Evolutionary conservation across 2,113 vertebrate genomes (phyloP).

Genomic region (Elgaria multicarinata): DNA sequence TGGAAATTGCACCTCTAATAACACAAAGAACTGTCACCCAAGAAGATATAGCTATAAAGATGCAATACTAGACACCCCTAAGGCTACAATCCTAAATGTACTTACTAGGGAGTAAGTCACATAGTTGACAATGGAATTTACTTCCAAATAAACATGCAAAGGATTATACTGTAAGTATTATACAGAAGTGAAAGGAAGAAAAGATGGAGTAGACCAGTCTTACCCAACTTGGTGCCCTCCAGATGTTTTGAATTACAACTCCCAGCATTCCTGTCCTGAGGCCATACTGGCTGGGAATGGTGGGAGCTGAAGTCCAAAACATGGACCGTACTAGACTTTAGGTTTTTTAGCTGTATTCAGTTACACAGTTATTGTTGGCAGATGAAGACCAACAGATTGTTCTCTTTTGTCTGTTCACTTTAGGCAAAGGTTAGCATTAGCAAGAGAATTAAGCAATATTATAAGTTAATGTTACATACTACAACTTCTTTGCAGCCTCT

Average conservation of each 20-base stretch:
- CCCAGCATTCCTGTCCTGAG: too few relatives aligned
- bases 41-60: neutral
- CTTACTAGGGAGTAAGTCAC: neutral
- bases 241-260: too few relatives aligned
- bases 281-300: neutral
- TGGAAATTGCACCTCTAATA: neutral
- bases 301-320: neutral
- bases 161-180: neutral
- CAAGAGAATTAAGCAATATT: neutral
- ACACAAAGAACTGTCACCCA: neutral
- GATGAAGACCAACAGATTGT: neutral
- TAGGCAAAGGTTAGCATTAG: neutral
- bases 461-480: neutral
- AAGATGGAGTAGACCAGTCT: neutral
- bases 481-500: neutral
- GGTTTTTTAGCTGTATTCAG: neutral
- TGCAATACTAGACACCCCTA: neutral
- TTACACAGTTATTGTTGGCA: neutral
- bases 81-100: too few relatives aligned
- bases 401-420: neutral
- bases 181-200: neutral
- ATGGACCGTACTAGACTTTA: too few relatives aligned
- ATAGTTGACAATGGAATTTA: neutral
- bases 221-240: too few relatives aligned
- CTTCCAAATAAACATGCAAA: neutral